phyloP scores from a whole-genome alignment of 2,113 vertebrate genomes.

The Megaptera novaeangliae region DNA sequence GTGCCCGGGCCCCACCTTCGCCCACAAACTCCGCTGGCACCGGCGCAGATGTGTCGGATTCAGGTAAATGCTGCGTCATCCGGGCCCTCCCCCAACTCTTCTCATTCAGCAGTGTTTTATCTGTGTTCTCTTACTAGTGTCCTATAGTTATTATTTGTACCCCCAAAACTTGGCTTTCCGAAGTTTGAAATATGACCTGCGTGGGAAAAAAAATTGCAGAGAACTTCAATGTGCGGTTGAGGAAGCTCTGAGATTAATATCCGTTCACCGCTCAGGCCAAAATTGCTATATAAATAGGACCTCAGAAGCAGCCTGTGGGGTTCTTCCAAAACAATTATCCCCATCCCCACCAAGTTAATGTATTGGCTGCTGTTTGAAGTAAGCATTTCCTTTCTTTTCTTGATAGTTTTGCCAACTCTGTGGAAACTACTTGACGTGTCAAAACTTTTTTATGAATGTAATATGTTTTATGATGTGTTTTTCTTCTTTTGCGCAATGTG shows the following conservation, averaged over 20 bases:
- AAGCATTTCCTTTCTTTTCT: neutral
- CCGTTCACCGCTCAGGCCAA: neutral
- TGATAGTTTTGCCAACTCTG: neutral
- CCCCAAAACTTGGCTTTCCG: neutral
- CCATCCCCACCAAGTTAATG: no score
- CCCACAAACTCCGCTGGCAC: neutral
- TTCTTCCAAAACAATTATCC: neutral
- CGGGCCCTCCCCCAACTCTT: accelerated
- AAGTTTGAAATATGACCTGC: neutral
- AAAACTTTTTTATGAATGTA: neutral
- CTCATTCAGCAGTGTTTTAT: neutral
- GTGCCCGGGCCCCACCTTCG: neutral
- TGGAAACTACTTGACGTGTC: neutral
- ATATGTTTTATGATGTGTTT: neutral
- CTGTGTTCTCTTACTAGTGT: neutral
- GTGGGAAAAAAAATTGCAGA: neutral
- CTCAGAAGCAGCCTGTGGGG: neutral
- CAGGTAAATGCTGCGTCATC: neutral
- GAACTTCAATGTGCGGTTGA: neutral
- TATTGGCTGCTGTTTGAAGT: neutral
- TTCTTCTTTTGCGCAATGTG: neutral
- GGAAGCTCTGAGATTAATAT: neutral
- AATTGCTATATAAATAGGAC: neutral
- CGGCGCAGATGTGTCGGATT: accelerated
- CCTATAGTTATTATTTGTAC: neutral